Evolutionary conservation across 2,113 vertebrate genomes (phyloP), one percentile per base, ranked within the genome.

Genomic region (Psilopsiagon aurifrons): DNA sequence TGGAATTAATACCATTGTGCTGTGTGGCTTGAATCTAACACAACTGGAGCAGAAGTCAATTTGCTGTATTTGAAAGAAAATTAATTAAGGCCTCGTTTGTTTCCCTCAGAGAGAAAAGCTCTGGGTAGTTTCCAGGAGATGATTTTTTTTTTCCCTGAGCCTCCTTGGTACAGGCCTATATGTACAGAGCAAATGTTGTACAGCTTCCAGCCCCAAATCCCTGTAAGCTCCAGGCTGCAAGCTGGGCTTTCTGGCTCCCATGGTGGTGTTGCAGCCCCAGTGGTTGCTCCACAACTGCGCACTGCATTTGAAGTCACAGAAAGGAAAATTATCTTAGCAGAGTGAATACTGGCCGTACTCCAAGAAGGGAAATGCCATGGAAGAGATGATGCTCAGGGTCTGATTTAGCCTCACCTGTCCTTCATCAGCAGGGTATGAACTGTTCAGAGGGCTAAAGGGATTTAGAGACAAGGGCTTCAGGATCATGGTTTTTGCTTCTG

Each of bases 1-100:
- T 76, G 70, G 92, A 96, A 94, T 94, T 93, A 95, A 94, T 91
- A 85, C 78, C 92, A 79, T 49, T 94, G 94, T 95, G 87, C 84
- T 91, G 63, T 91, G 89, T 75, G 90, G 93, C 94, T 95, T 91
- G 66, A 94, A 94, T 94, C 81, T 95, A 94, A 74, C 90, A 95
- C 93, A 95, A 95, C 74, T 94, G 87, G 89, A 92, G 93, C 94
- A 95, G 94, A 96, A 97, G 95, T 96, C 95, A 97, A 96, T 96
- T 96, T 97, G 93, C 94, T 96, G 78, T 95, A 87, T 95, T 96
- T 89, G 92, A 96, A 94, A 94, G 90, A 95, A 97, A 95, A 97
- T 95, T 95, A 97, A 97, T 97, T 96, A 97, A 96, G 63, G 84
- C 89, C 94, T 95, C 68, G 0, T 94, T 96, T 94, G 70, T 82